A percentile compares a stretch with the other conserved stretches of the same genome.
Evolutionary conservation across 2,113 vertebrate species (phyloP).

Genomic region (Spheniscus mendiculus): DNA sequence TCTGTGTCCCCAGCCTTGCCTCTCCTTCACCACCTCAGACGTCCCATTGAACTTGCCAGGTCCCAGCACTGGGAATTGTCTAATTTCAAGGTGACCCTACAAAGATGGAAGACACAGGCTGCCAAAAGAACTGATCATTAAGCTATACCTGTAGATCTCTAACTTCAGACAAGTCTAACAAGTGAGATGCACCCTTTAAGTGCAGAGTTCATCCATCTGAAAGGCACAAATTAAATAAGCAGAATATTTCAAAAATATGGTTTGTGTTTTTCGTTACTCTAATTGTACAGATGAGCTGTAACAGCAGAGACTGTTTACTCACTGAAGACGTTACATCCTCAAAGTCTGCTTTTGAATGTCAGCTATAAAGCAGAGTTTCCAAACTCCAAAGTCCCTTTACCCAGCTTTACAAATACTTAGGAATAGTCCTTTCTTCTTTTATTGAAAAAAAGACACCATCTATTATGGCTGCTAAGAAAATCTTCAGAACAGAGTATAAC

Average conservation of each 20-base stretch:
- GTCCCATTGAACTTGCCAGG: not conserved
- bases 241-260: not conserved
- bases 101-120: not conserved
- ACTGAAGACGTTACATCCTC: not conserved
- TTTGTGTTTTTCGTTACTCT: not conserved
- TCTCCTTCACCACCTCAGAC: not conserved
- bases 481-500: not conserved
- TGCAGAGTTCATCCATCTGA: not conserved
- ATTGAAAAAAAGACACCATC: not conserved
- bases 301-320: not conserved
- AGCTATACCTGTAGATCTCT: not conserved
- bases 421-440: not conserved
- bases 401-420: not conserved
- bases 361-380: not conserved
- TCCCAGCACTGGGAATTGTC: not conserved
- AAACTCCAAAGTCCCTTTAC: not conserved
- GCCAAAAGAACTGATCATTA: not conserved
- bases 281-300: not conserved
- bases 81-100: not conserved
- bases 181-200: not conserved
- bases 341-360: not conserved
- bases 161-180: not conserved
- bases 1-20: not conserved
- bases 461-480: not conserved
- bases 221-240: not conserved